These are phyloP conservation scores for Ochropleura plecta DNA, from an alignment of 2,888 invertebrate genomes.

Conservation along the genomic window DNA sequence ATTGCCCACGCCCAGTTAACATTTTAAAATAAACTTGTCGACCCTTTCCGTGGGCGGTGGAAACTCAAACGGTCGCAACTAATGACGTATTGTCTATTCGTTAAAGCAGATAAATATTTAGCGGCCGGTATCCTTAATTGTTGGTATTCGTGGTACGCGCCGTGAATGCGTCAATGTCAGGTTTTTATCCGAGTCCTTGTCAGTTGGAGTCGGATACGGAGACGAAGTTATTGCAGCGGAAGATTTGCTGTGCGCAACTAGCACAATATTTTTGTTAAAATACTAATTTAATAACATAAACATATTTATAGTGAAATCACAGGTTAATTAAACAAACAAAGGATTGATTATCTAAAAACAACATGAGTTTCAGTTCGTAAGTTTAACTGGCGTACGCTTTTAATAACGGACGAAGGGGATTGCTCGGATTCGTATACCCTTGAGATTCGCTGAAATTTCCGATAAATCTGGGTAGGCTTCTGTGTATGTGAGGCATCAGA, in stretches of 20 bases:
- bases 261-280: too few species aligned
- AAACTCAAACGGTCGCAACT: constrained; percentile 45
- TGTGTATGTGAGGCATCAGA: background rate
- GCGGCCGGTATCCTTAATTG: constrained; percentile 43
- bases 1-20: background rate
- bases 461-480: too few species aligned
- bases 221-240: background rate
- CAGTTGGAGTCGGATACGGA: background rate
- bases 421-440: background rate
- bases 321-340: background rate
- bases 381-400: background rate
- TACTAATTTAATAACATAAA: background rate
- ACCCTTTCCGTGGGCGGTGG: constrained; percentile 46
- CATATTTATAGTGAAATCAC: background rate
- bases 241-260: background rate
- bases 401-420: background rate
- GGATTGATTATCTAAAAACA: background rate
- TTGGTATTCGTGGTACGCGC: constrained; percentile 35
- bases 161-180: constrained; percentile 35
- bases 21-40: constrained; percentile 43
- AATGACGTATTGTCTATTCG: constrained; percentile 62
- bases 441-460: background rate
- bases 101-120: constrained; percentile 68
- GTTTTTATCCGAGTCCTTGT: constrained; percentile 31
- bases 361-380: background rate